Evolutionary conservation across 2,113 vertebrate genomes (phyloP).

Genomic region (Plectropomus leopardus): DNA sequence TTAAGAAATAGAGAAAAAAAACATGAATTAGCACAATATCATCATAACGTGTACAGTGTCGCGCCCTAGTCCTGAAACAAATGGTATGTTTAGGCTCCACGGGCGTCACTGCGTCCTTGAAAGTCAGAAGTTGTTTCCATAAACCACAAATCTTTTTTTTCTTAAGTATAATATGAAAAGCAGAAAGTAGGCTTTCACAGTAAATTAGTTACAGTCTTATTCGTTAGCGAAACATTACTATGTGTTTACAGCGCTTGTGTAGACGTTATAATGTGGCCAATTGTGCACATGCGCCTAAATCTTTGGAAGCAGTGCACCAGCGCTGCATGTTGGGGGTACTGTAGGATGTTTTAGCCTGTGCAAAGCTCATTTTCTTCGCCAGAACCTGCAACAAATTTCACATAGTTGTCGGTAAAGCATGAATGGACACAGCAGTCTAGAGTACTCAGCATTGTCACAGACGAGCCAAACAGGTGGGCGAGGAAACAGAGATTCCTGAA

Average conservation of each 20-base stretch:
- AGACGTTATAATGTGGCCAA: background rate
- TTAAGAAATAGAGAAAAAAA: constrained; percentile 43
- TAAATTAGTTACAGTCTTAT: background rate
- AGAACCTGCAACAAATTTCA: constrained; percentile 77
- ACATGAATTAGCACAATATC: background rate
- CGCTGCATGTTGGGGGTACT: background rate
- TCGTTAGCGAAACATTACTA: background rate
- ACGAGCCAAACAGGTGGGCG: constrained; percentile 18
- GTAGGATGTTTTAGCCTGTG: background rate
- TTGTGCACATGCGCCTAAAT: background rate
- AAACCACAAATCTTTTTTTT: background rate
- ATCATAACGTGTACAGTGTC: background rate
- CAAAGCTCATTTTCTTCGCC: constrained; percentile 31
- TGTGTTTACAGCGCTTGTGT: background rate
- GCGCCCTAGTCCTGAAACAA: background rate
- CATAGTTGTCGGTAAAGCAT: constrained; percentile 58
- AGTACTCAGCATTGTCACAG: background rate
- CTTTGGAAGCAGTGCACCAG: background rate
- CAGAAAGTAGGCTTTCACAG: background rate
- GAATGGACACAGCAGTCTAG: constrained; percentile 2
- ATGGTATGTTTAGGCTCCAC: background rate
- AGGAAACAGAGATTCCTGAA: constrained; percentile 22
- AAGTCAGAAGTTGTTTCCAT: too few species aligned
- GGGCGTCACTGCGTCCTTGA: too few species aligned
- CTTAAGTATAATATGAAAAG: background rate